phyloP scores from a whole-genome alignment of 1,140 invertebrate species.

The Mycetomoellerius zeteki region DNA sequence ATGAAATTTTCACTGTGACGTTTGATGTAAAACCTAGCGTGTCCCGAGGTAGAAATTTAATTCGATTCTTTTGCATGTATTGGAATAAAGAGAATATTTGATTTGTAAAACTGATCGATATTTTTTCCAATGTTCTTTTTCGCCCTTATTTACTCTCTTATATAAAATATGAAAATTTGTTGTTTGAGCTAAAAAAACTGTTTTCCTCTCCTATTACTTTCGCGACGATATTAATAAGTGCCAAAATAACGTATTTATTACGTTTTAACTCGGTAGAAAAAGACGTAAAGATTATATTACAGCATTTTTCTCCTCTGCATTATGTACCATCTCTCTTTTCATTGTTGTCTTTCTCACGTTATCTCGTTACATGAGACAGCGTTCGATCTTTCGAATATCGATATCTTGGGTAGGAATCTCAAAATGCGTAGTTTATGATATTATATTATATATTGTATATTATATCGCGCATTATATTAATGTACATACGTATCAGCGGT shows the following conservation, averaged over 20 bases:
- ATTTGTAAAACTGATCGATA: neutral
- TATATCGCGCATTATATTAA: conserved; percentile 73
- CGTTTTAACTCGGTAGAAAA: neutral
- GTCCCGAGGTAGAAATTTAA: neutral
- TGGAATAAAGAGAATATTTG: neutral
- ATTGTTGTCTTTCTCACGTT: conserved; percentile 1
- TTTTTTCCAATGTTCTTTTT: neutral
- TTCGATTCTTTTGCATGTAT: neutral
- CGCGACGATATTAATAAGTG: conserved; percentile 39
- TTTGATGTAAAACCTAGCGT: neutral
- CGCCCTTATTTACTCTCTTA: neutral
- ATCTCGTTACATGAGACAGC: neutral
- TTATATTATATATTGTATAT: conserved; percentile 72
- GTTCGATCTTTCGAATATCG: neutral
- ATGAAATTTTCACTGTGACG: neutral
- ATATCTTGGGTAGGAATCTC: conserved; percentile 62
- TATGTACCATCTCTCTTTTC: neutral
- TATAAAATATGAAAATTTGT: neutral
- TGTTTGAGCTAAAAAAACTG: neutral
- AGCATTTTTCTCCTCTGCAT: neutral
- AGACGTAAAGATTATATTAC: neutral
- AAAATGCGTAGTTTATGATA: conserved; percentile 71
- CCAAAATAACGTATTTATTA: conserved; percentile 43
- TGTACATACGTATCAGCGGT: conserved; percentile 70
- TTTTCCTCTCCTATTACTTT: neutral